Base-by-base conservation (phyloP, 2,113 vertebrate species). In the Neolamprologus caudopunctatus region DNA sequence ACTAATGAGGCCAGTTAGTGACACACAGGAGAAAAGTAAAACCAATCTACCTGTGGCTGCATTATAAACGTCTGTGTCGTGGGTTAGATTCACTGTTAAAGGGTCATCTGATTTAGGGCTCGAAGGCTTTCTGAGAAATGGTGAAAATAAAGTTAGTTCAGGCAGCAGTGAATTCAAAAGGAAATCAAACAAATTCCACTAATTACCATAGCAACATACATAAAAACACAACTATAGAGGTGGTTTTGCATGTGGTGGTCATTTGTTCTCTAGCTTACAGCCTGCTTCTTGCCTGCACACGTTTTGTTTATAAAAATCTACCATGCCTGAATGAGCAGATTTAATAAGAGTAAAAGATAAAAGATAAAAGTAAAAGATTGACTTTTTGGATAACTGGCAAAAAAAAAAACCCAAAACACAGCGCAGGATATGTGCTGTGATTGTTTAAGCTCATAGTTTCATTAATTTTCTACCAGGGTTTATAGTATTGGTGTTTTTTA, bases 91-190 rank as follows among this genome's bases (percentile, higher is more conserved):
- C 96, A 93, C 90, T 92, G 93, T 93, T 94, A 96, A 80, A 89
- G 93, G 89, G 91, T 95, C 96, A 93, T 96, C 95, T 94, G 95
- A 94, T 95, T 95, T 95, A 96, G 95, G 92, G 92, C 93, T 94
- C 37, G 93, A 93, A 95, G 96, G 96, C 95, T 96, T 97, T 96
- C 96, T 97, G 95, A 96, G 95, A 92, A 95, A 96, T 42, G 83
- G 89, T 91, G 86, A 94, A 93, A 95, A 95, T 87, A 93, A 91
- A 93, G 92, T 96, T 86, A 96, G 79, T 37, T 80, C 61, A 26
- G 87, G 81, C 81, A 88, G 80, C 83, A 42, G 81, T 45, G 89
- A 85, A 28, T 53, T 79, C 9, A 50, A 78, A 6, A 5, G 13
- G 33, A 82, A 85, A 84, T 21, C 42, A 31, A 45, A 50, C 45